Evolutionary conservation across 2,888 invertebrate genomes (phyloP).

Genomic region (Ophraella communa): DNA sequence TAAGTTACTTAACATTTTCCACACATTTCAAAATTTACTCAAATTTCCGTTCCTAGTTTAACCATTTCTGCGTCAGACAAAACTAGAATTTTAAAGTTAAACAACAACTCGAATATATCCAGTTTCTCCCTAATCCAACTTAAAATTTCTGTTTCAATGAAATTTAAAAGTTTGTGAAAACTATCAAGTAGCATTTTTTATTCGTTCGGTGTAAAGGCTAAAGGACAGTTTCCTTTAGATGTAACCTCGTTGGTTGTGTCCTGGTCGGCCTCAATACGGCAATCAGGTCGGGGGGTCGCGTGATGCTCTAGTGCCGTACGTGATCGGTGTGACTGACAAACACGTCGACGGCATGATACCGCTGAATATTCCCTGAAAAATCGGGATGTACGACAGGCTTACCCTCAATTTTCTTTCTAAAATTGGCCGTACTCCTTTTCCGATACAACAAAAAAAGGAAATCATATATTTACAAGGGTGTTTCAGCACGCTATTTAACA

Average conservation of each 20-base stretch:
- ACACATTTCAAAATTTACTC: no score
- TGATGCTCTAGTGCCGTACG: slow-evolving; percentile 30
- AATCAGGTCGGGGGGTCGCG: slow-evolving; percentile 45
- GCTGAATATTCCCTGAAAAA: slow-evolving; percentile 27
- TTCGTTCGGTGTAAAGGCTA: slow-evolving; percentile 20
- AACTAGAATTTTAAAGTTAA: background rate
- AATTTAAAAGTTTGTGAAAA: slow-evolving; percentile 7
- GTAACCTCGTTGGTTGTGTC: slow-evolving; percentile 47
- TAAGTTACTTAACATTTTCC: no score
- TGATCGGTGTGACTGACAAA: slow-evolving; percentile 38
- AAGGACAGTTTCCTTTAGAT: slow-evolving; percentile 43
- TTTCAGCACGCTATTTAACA: no score
- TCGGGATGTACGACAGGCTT: slow-evolving; percentile 10
- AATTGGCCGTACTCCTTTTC: background rate
- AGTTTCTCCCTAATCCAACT: background rate
- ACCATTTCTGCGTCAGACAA: no score
- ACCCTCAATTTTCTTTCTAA: slow-evolving; percentile 7
- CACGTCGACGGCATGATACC: slow-evolving; percentile 17
- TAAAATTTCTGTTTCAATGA: background rate
- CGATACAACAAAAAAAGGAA: background rate
- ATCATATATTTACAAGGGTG: no score
- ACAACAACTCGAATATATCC: background rate
- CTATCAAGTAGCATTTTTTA: slow-evolving; percentile 14
- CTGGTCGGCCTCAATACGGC: slow-evolving; percentile 46
- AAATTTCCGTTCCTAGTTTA: no score